Conservation (phyloP, 1,140 invertebrate genomes). For the Mylabris phalerata region DNA sequence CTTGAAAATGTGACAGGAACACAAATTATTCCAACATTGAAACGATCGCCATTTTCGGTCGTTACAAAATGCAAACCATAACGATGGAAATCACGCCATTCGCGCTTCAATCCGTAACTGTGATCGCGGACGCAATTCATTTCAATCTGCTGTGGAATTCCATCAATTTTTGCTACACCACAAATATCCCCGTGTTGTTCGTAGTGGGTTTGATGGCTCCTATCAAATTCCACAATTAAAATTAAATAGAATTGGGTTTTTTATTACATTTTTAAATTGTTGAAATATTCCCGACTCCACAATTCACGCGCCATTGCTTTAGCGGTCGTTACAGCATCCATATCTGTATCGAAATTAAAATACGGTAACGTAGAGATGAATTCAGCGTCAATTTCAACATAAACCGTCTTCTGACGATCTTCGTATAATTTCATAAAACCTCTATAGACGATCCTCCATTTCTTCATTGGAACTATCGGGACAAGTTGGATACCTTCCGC, state of each 20-base stretch:
- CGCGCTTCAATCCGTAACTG: slow-evolving; percentile 48
- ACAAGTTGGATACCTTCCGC: slow-evolving; percentile 50
- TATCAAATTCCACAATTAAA: slow-evolving; percentile 34
- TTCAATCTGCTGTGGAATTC: slow-evolving; percentile 42
- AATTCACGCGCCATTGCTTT: slow-evolving; percentile 55
- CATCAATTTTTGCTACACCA: slow-evolving; percentile 49
- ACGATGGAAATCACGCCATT: slow-evolving; percentile 62
- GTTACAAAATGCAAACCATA: slow-evolving; percentile 62
- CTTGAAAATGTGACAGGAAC: slow-evolving; percentile 54
- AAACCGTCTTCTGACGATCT: slow-evolving; percentile 17
- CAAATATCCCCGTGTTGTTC: slow-evolving; percentile 58
- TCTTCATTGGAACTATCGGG: slow-evolving; percentile 50
- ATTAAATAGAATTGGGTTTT: no score
- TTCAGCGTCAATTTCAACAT: slow-evolving; percentile 46
- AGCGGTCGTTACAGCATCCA: slow-evolving; percentile 52
- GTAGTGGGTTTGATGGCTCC: slow-evolving; percentile 66
- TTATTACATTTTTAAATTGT: slow-evolving; percentile 52
- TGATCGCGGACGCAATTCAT: slow-evolving; percentile 55
- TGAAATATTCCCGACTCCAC: slow-evolving; percentile 61
- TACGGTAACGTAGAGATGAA: slow-evolving; percentile 45
- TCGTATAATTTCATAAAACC: slow-evolving; percentile 54
- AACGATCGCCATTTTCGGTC: slow-evolving; percentile 57
- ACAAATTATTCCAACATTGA: slow-evolving; percentile 57
- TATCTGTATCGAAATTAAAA: slow-evolving; percentile 62
- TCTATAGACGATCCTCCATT: slow-evolving; percentile 56